Base-by-base conservation (phyloP, 2,888 invertebrate genomes). In the Anthophora plumipes region DNA sequence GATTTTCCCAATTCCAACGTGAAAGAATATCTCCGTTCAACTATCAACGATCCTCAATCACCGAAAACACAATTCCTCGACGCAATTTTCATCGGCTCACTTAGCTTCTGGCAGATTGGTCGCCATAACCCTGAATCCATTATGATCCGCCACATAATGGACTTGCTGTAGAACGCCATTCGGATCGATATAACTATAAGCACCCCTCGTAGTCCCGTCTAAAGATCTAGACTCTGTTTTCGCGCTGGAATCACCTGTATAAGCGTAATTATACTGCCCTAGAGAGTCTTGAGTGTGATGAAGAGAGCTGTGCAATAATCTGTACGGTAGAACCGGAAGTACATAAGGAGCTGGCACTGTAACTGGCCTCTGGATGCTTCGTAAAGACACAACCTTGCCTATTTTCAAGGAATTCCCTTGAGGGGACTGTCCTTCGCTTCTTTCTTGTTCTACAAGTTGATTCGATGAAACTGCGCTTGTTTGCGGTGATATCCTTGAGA, bases 181-280 rank as follows among this genome's bases (percentile, higher is more conserved):
- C 20, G 95, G 95, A 90, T 96, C 96, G 73, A 96, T 94, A 90
- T 96, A 96, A 52, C 96, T 95, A 90, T 96, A 96, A 57, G 95
- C 95, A 63, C 96, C 96, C 77, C 95, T 94, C 6, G 95, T 95
- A 20, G 95, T 94, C 17, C 96, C 96, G 89, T 96, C 95, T 74
- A 95, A 93, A 6, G 94, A 93, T 77, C 95, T 94, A 0, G 95
- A 94, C 92, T 96, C 96, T 39, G 95, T 94, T 91, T 96, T 96
- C 83, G 96, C 94, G 85, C 95, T 95, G 66, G 95, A 94, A 73
- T 96, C 96, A 84, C 95, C 95, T 17, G 95, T 93, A 91, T 96
- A 96, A 39, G 96, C 96, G 90, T 95, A 95, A 77, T 94, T 94
- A 92, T 95, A 95, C 85, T 94, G 94, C 11, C 95, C 95, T 50